A percentile compares a stretch with the other conserved stretches of the same genome.
These are phyloP conservation scores for Patagioenas fasciata DNA, from an alignment of 2,113 vertebrate genomes.

Conservation along the genomic window DNA sequence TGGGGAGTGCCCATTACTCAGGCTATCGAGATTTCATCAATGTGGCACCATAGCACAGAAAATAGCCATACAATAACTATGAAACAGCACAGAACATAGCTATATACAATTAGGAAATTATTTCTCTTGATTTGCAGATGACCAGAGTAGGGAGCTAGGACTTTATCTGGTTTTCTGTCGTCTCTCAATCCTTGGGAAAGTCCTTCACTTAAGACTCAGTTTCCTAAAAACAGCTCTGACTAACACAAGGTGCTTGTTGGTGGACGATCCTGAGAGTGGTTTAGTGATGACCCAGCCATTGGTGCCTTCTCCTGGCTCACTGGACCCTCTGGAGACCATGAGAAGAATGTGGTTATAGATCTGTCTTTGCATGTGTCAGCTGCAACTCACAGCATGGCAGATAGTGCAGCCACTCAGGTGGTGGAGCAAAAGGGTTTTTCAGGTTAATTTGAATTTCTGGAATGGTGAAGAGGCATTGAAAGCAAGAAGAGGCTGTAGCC, in stretches of 20 bases:
- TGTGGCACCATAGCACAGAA: background rate
- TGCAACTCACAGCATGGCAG: background rate
- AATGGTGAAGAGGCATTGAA: background rate
- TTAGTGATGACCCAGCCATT: background rate
- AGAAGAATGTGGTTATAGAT: background rate
- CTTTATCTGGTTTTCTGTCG: background rate
- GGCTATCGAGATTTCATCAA: background rate
- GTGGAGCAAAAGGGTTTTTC: background rate
- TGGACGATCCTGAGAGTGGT: background rate
- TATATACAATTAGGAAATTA: background rate
- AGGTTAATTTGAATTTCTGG: background rate
- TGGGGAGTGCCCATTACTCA: background rate
- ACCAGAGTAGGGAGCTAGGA: background rate
- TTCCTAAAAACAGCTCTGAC: background rate
- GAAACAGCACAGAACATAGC: background rate
- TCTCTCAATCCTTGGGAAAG: background rate
- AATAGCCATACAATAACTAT: background rate
- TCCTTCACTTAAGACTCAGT: background rate
- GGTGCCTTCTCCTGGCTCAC: background rate
- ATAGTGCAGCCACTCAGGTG: background rate
- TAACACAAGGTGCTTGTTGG: background rate
- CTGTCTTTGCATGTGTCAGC: rapidly evolving
- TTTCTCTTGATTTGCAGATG: background rate
- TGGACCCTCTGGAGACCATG: background rate
- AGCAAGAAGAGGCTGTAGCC: background rate